Conservation (phyloP, 2,888 invertebrate species). For the Andrena hattorfiana region DNA sequence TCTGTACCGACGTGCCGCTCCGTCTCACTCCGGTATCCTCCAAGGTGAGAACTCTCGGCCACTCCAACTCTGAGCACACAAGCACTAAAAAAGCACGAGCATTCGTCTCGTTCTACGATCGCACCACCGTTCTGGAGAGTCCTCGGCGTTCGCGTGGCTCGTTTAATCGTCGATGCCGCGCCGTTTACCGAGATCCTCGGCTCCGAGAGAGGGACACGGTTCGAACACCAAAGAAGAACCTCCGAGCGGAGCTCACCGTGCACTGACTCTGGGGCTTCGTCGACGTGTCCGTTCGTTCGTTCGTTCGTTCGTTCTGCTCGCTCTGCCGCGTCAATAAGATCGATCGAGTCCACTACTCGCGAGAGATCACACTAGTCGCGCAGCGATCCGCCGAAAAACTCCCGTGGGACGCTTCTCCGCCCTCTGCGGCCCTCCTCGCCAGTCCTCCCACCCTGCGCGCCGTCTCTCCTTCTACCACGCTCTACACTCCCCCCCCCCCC, state of each 20-base stretch:
- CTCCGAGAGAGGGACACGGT: not conserved
- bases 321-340: conserved; percentile 66
- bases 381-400: conserved; percentile 74
- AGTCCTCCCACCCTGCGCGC: conserved; percentile 39
- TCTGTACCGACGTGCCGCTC: not conserved
- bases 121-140: not conserved
- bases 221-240: conserved; percentile 24
- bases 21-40: conserved; percentile 2
- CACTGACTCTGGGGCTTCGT: conserved; percentile 41
- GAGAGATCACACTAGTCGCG: conserved; percentile 73
- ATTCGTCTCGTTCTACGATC: not conserved
- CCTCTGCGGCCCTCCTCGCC: conserved; percentile 59
- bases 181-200: not conserved
- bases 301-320: conserved; percentile 10
- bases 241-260: conserved; percentile 54
- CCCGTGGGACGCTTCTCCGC: conserved; percentile 71
- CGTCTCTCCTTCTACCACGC: conserved; percentile 22
- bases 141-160: too few species aligned
- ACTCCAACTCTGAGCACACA: not conserved
- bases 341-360: conserved; percentile 69
- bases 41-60: not conserved
- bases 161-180: too few species aligned
- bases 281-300: not conserved
- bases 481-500: conserved; percentile 3
- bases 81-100: conserved; percentile 5